phyloP scores from a whole-genome alignment of 2,113 vertebrate genomes.

The Centropristis striata region DNA sequence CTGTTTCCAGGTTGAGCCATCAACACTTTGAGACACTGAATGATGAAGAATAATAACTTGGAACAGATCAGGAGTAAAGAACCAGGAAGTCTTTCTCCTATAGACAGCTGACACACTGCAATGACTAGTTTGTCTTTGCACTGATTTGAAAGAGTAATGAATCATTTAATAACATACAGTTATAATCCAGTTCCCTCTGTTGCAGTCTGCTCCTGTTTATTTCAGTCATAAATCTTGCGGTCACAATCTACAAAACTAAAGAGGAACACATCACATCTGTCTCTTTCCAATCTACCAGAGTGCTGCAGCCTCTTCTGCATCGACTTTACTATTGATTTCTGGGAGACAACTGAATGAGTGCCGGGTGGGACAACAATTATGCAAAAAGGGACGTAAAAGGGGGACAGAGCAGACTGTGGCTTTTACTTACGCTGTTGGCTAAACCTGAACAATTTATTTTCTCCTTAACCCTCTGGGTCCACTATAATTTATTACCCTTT shows the following conservation, averaged over 20 bases:
- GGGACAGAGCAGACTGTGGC: neutral
- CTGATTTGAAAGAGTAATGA: constrained; percentile 12
- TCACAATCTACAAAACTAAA: constrained; percentile 12
- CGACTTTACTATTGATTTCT: constrained; percentile 55
- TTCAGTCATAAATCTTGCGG: constrained; percentile 40
- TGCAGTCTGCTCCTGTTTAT: constrained; percentile 5
- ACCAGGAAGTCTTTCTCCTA: neutral
- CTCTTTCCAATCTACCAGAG: constrained; percentile 62
- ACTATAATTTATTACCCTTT: too few species aligned
- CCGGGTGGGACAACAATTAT: constrained; percentile 47
- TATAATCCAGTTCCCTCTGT: constrained; percentile 2
- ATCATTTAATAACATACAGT: constrained; percentile 1
- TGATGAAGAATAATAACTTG: neutral
- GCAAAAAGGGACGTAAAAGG: constrained; percentile 24
- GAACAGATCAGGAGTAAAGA: neutral
- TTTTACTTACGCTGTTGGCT: neutral
- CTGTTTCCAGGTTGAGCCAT: too few species aligned
- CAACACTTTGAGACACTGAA: neutral
- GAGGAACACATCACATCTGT: constrained; percentile 34
- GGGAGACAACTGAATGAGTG: constrained; percentile 34
- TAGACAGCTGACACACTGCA: constrained; percentile 2
- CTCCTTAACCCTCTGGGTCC: too few species aligned
- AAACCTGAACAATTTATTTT: neutral
- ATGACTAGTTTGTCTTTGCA: neutral
- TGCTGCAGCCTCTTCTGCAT: constrained; percentile 41